These are phyloP conservation scores for Etheostoma cragini DNA, from an alignment of 2,113 vertebrate species.

Conservation along the genomic window DNA sequence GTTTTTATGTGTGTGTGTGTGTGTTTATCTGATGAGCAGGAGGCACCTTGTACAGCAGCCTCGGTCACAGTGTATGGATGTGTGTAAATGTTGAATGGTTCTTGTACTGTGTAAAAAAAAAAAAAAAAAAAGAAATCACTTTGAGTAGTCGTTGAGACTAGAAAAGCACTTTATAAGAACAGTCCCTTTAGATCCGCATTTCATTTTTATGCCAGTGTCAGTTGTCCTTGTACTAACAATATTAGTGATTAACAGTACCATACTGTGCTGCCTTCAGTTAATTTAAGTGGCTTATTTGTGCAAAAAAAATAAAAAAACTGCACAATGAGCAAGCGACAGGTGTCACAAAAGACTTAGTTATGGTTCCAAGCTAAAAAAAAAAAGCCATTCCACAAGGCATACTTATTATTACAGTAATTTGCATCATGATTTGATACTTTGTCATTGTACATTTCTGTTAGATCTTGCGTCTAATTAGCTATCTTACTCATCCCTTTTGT, in stretches of 20 bases:
- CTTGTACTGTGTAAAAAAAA: too few relatives aligned
- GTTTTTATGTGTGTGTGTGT: too few relatives aligned
- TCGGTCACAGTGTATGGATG: too few relatives aligned
- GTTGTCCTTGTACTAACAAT: neutral
- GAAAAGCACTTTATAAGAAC: too few relatives aligned
- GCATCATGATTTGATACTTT: conserved; percentile 35
- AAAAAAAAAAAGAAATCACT: too few relatives aligned
- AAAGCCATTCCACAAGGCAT: conserved; percentile 17
- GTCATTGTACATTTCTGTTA: conserved; percentile 1
- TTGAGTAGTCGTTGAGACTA: too few relatives aligned
- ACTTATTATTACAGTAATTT: conserved; percentile 43
- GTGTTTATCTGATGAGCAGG: too few relatives aligned
- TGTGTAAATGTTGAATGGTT: too few relatives aligned
- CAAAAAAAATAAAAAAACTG: neutral
- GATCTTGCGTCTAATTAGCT: conserved; percentile 48
- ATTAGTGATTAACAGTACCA: neutral
- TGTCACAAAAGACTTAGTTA: neutral
- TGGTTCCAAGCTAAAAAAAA: neutral
- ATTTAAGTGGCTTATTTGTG: neutral
- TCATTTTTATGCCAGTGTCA: neutral
- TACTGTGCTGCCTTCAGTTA: neutral
- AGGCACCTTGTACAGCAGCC: too few relatives aligned
- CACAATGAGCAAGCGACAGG: neutral
- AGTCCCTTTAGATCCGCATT: neutral
- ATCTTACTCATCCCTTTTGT: neutral